Evolutionary conservation across 64 coral and sea anemone species (phyloP).

Genomic region (Astreopora myriophthalma): DNA sequence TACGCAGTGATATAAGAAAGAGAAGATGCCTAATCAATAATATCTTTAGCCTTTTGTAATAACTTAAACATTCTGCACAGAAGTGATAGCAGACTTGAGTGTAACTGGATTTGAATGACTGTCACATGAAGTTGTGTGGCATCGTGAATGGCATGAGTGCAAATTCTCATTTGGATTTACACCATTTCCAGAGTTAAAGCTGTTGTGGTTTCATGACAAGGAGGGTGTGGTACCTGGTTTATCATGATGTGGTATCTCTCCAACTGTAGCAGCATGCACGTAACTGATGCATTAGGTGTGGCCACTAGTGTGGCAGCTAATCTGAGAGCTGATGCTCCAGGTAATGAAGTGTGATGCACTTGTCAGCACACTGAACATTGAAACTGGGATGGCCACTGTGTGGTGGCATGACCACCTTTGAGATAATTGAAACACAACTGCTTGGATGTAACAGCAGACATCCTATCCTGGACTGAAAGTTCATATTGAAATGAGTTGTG

Average conservation of each 20-base stretch:
- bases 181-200: constrained; percentile 42
- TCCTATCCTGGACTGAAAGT: constrained; percentile 41
- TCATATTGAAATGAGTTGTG: constrained; percentile 67
- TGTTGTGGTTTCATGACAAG: not conserved
- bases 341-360: constrained; percentile 55
- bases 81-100: constrained; percentile 59
- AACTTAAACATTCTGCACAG: constrained; percentile 49
- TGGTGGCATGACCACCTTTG: constrained; percentile 24
- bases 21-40: constrained; percentile 48
- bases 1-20: constrained; percentile 55
- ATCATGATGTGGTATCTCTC: constrained; percentile 14
- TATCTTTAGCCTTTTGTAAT: constrained; percentile 31
- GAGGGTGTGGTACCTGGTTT: constrained; percentile 24
- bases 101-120: constrained; percentile 47
- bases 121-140: constrained; percentile 40
- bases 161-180: constrained; percentile 55
- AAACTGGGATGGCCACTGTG: constrained; percentile 35
- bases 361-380: constrained; percentile 46
- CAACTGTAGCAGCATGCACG: constrained; percentile 30
- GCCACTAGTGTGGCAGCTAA: constrained; percentile 3
- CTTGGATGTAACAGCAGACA: constrained; percentile 53
- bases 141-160: constrained; percentile 44
- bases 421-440: constrained; percentile 63
- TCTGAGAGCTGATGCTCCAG: constrained; percentile 57
- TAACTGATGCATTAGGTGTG: constrained; percentile 24